Evolutionary conservation across 2,113 vertebrate genomes (phyloP).

Genomic region (Mirounga angustirostris): DNA sequence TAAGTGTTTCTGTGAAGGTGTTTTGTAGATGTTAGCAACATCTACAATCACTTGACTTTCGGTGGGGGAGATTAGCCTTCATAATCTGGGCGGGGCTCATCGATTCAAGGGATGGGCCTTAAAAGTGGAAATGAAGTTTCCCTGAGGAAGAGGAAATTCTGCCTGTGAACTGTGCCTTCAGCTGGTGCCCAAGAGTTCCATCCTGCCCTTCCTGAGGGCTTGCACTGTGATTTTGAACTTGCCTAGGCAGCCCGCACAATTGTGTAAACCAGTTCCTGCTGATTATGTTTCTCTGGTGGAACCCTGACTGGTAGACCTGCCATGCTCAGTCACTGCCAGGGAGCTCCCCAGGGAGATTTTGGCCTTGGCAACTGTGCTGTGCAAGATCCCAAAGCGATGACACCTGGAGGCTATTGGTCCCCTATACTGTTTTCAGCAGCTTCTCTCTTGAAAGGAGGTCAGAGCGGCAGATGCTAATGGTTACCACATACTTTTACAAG

Average conservation of each 20-base stretch:
- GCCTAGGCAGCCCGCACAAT: neutral
- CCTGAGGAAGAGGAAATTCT: neutral
- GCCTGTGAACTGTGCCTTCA: neutral
- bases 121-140: neutral
- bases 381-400: neutral
- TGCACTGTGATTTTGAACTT: neutral
- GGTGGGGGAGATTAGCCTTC: neutral
- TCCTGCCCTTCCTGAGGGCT: neutral
- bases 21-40: neutral
- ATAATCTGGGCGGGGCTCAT: neutral
- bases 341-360: neutral
- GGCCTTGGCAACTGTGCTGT: neutral
- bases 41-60: neutral
- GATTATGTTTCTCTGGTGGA: neutral
- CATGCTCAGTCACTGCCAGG: neutral
- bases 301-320: neutral
- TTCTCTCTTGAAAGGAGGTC: conserved; percentile 29
- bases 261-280: neutral
- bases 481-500: neutral
- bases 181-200: neutral
- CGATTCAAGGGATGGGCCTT: neutral
- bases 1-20: neutral
- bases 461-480: neutral
- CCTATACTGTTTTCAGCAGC: neutral
- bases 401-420: neutral